These are phyloP conservation scores for Lepus europaeus DNA, from an alignment of 2,113 vertebrate species.

Conservation along the genomic window DNA sequence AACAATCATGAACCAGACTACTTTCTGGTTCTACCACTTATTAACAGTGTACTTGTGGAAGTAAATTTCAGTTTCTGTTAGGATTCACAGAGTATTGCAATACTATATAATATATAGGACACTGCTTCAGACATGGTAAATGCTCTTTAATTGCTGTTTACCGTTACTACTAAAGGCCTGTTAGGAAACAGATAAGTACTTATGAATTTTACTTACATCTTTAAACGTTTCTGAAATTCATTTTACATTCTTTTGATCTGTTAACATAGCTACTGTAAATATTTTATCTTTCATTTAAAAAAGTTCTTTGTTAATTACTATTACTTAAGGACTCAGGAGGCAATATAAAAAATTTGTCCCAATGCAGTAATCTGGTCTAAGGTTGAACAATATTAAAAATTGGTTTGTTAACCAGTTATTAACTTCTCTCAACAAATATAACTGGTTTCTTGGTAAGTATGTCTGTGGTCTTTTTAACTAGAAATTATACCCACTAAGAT, in stretches of 20 bases:
- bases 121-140: not conserved
- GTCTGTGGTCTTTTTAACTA: constrained; percentile 37
- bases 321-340: constrained; percentile 34
- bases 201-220: constrained; percentile 1
- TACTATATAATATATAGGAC: not conserved
- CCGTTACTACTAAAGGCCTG: not conserved
- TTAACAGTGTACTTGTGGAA: not conserved
- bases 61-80: not conserved
- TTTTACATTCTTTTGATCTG: not conserved
- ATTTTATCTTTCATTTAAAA: not conserved
- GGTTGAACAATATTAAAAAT: constrained; percentile 25
- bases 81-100: not conserved
- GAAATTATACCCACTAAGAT: not conserved
- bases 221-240: not conserved
- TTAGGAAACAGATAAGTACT: constrained; percentile 12
- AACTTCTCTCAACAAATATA: not conserved
- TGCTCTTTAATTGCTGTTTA: not conserved
- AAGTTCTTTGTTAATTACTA: constrained; percentile 7
- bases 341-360: not conserved
- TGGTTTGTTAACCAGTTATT: not conserved
- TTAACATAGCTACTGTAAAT: constrained; percentile 50
- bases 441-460: constrained; percentile 12
- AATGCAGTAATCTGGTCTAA: not conserved
- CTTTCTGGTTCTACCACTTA: not conserved
- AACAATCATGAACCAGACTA: not conserved